Percentiles rank a stretch among this genome's conserved stretches.
phyloP scores from a whole-genome alignment of 2,888 invertebrate genomes.

The Oxystoma pomonae region DNA sequence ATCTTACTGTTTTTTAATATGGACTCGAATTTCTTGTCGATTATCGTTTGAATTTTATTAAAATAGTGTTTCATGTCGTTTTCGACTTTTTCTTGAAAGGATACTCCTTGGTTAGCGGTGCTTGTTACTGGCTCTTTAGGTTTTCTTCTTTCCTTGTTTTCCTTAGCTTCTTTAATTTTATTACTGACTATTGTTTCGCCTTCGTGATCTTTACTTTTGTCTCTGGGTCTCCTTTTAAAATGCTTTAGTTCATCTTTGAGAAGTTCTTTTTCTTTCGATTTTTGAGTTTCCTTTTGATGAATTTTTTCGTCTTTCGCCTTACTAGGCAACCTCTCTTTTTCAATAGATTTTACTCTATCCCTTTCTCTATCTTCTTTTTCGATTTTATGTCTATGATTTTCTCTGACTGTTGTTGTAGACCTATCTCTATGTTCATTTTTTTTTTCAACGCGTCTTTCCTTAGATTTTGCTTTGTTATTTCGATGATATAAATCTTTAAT shows the following conservation, averaged over 20 bases:
- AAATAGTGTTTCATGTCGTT: constrained; percentile 29
- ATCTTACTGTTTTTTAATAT: constrained; percentile 19
- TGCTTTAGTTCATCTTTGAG: not conserved
- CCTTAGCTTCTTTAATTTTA: not conserved
- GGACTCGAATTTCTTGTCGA: constrained; percentile 27
- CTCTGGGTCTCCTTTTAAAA: not conserved
- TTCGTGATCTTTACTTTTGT: too few species aligned
- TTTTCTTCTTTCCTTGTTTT: not conserved
- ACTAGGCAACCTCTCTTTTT: not conserved
- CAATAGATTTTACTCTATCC: not conserved
- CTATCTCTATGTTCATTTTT: constrained; percentile 1
- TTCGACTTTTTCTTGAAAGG: constrained; percentile 25
- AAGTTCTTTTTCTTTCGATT: not conserved
- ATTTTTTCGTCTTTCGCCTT: constrained; percentile 23
- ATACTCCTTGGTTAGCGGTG: not conserved
- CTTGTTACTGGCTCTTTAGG: not conserved
- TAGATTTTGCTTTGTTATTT: not conserved
- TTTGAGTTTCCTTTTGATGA: not conserved
- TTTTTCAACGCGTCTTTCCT: not conserved
- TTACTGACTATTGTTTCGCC: too few species aligned
- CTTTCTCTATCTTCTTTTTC: constrained; percentile 3
- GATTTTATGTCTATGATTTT: constrained; percentile 8
- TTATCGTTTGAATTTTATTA: constrained; percentile 27
- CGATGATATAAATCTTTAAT: constrained; percentile 5
- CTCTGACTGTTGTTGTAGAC: constrained; percentile 7